These are phyloP conservation scores for Chiloscyllium punctatum DNA, from an alignment of 2,797 vertebrate species.

Conservation along the genomic window DNA sequence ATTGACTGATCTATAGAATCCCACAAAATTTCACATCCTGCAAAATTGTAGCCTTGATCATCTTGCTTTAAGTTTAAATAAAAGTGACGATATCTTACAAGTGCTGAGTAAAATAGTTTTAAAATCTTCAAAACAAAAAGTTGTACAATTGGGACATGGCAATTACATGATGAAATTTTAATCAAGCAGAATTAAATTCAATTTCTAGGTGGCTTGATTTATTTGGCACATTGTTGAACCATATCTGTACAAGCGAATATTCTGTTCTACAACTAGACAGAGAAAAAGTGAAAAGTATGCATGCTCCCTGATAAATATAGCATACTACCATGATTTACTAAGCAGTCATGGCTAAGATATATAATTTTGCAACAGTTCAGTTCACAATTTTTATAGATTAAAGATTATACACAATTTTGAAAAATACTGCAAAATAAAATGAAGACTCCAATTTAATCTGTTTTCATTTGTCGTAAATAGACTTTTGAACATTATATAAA, in stretches of 20 bases:
- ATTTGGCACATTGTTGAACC: background rate
- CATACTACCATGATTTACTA: background rate
- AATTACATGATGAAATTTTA: background rate
- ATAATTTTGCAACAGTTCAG: background rate
- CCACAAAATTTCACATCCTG: background rate
- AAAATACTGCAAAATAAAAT: background rate
- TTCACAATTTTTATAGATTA: background rate
- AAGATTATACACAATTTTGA: background rate
- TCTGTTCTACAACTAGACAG: background rate
- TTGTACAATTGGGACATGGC: background rate
- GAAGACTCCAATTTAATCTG: background rate
- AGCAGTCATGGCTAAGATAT: background rate
- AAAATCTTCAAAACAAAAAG: background rate
- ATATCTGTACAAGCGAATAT: background rate
- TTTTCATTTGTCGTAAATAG: background rate
- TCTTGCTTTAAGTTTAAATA: background rate
- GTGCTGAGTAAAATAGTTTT: background rate
- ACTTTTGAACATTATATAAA: constrained; percentile 6
- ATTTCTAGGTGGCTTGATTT: background rate
- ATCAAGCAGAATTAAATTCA: background rate
- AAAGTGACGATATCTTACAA: background rate
- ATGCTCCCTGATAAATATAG: background rate
- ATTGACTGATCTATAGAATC: background rate
- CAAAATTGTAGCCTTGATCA: background rate
- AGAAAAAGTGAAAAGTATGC: background rate